Evolutionary conservation across 2,797 vertebrate species (phyloP), one percentile per base, ranked within the genome.

Genomic region (Muscicapa comitata): DNA sequence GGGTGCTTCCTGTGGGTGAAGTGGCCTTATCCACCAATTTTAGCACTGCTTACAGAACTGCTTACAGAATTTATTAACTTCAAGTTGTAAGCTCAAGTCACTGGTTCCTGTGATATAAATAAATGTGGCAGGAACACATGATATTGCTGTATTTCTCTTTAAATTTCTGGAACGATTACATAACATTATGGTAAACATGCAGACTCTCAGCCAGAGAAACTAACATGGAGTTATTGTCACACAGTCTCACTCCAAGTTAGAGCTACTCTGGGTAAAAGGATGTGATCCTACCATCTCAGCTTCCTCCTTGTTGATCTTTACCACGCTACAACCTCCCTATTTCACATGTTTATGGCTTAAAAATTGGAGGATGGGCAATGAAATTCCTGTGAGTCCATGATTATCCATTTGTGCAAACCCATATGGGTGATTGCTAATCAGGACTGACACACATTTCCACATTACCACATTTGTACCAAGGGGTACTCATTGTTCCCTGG

Each of bases 141-240:
- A 71, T 45, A 78, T 73, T 96, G 54, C 83, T 81, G 38, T 50
- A 61, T 97, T 96, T 92, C 63, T 33, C 59, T 89, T 91, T 62
- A 80, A 96, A 87, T 95, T 96, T 91, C 68, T 93, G 65, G 72
- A 38, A 57, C 77, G 31, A 83, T 81, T 95, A 92, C 80, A 85
- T 50, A 84, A 94, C 94, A 93, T 87, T 82, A 83, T 62, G 66
- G 58, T 87, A 77, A 84, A 95, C 93, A 93, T 70, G 33, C 59
- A 79, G 47, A 74, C 70, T 88, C 18, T 94, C 47, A 92, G 72
- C 29, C 65, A 88, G 68, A 90, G 85, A 95, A 94, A 71, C 65
- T 55, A 91, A 58, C 28, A 8, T 3, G 31, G 53, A 72, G 31
- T 54, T 42, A 50, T 31, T 91, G 74, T 87, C 90, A 90, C 50